Base-by-base conservation (phyloP, 1,140 invertebrate species). In the Bicyclus anynana region DNA sequence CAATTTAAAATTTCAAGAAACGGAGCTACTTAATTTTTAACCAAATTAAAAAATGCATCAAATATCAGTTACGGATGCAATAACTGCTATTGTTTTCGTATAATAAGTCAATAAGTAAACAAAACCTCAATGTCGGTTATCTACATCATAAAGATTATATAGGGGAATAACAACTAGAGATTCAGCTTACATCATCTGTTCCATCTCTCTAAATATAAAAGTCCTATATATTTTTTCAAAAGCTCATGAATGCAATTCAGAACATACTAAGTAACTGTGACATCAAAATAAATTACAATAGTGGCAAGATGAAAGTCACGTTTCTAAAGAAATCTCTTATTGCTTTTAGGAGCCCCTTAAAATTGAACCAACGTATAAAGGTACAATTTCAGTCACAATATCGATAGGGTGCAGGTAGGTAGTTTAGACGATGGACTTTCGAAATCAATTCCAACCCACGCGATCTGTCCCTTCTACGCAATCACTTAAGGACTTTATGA, bases 401-500 rank as follows among this genome's bases (percentile, higher is more conserved):
- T 55, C 67, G 70, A 68, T 60, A 72, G 67, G 64, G 59, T 50
- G 59, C 29, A 33, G 29, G 29, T 57, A 69, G 59, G 72, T 75
- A 74, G 69, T 74, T 82, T 77, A 77, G 59, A 72, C 76, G 77
- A 81, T 81, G 76, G 74, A 75, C 72, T 77, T 75, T 77, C 57
- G 53, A 78, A 85, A 85, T 87, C 80, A 81, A 84, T 84, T 84
- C 65, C 59, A 68, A 66, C 68, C 77, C 78, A 87, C 75, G 80
- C 82, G 74, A 80, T 71, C 72, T 67, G 72, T 70, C 75, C 83
- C 77, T 75, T 67, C 61, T 62, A 77, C 63, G 79, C 74, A 86
- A 88, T 88, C 83, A 88, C 83, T 88, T 86, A 86, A 84, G 73
- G 75, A 78, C 80, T 88, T 83, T 85, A 88, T 88, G 84, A 85